Percentiles rank a stretch among this genome's conserved stretches.
Conservation (phyloP, 2,888 invertebrate species). For the Spisula solida region DNA sequence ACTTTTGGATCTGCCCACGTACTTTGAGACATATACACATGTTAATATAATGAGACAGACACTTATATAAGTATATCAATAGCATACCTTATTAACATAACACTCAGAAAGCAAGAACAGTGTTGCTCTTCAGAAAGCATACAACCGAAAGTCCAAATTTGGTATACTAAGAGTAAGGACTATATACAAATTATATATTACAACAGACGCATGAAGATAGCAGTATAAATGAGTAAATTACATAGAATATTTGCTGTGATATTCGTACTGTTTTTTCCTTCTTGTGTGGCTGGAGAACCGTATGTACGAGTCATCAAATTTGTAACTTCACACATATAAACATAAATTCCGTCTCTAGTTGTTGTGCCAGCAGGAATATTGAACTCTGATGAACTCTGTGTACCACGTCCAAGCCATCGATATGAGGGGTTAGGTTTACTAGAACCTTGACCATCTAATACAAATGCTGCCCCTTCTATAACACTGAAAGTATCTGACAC, state of each 20-base stretch:
- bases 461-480: neutral
- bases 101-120: too few relatives aligned
- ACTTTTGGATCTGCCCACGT: too few relatives aligned
- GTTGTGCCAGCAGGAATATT: neutral
- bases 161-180: too few relatives aligned
- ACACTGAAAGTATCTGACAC: neutral
- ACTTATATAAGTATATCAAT: too few relatives aligned
- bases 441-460: neutral
- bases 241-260: neutral
- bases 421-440: neutral
- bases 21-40: neutral
- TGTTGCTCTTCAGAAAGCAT: too few relatives aligned
- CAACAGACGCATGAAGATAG: neutral
- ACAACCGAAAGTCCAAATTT: too few relatives aligned
- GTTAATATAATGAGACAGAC: neutral
- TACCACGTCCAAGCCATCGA: neutral
- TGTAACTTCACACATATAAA: neutral
- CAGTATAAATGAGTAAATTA: neutral
- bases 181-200: neutral
- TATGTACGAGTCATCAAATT: neutral
- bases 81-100: too few relatives aligned
- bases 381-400: neutral
- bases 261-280: neutral
- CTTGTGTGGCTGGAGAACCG: neutral
- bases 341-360: neutral